Percentiles rank a stretch among this genome's conserved stretches.
Conservation (phyloP, 2,113 vertebrate genomes). For the Barnardius zonarius region DNA sequence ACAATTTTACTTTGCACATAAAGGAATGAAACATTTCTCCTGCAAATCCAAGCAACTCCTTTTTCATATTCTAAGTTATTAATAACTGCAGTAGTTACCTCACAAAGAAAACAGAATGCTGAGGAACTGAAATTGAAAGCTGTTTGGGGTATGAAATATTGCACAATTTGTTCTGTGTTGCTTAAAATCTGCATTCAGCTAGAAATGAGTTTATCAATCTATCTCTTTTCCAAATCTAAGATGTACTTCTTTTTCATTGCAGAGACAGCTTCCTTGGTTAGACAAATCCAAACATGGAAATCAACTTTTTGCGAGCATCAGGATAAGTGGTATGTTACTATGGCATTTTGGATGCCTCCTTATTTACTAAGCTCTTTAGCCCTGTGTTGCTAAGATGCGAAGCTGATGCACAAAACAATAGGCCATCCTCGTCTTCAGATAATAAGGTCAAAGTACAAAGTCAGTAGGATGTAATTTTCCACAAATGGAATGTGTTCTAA, state of each 20-base stretch:
- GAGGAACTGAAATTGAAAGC: neutral
- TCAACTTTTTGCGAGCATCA: constrained; percentile 15
- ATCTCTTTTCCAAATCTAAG: neutral
- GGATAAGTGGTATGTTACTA: constrained; percentile 44
- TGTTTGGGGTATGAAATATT: neutral
- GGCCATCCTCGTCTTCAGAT: neutral
- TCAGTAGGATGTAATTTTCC: neutral
- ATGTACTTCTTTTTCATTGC: neutral
- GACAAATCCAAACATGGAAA: constrained; percentile 33
- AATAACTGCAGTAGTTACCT: neutral
- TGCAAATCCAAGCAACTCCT: neutral
- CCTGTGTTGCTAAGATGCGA: constrained; percentile 58
- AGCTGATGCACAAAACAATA: constrained; percentile 28
- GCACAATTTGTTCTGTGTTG: neutral
- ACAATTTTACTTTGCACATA: neutral
- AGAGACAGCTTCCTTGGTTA: constrained; percentile 5
- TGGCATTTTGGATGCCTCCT: constrained; percentile 47
- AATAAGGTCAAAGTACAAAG: neutral
- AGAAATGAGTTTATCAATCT: neutral
- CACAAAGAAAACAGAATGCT: neutral
- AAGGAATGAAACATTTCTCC: neutral
- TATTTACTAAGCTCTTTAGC: constrained; percentile 30
- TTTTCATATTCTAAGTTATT: neutral
- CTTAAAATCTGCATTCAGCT: neutral
- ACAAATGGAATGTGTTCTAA: neutral